phyloP scores from a whole-genome alignment of 2,113 vertebrate species.

The Hemibagrus wyckioides region DNA sequence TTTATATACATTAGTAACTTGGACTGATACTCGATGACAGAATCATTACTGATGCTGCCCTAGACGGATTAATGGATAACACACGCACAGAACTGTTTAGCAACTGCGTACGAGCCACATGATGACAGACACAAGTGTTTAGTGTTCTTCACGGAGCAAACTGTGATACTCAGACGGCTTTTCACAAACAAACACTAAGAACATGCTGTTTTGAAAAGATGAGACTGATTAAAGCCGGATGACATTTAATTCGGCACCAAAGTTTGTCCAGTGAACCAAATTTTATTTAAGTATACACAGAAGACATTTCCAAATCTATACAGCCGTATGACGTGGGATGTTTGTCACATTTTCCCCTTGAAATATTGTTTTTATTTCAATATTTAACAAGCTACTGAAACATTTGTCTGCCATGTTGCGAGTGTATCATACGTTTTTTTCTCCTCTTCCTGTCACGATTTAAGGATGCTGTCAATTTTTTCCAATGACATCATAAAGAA shows the following conservation, averaged over 20 bases:
- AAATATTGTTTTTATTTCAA: constrained; percentile 41
- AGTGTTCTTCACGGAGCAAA: neutral
- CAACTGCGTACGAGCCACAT: neutral
- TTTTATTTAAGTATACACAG: neutral
- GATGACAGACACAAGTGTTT: constrained; percentile 5
- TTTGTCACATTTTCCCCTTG: neutral
- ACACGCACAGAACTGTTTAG: neutral
- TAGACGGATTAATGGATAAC: neutral
- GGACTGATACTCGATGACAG: neutral
- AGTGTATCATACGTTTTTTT: constrained; percentile 62
- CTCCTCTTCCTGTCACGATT: constrained; percentile 55
- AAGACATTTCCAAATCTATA: neutral
- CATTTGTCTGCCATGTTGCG: constrained; percentile 62
- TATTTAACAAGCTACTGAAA: constrained; percentile 65
- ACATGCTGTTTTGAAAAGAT: constrained; percentile 7
- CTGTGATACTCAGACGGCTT: neutral
- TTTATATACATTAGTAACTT: too few relatives aligned
- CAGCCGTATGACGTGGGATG: neutral
- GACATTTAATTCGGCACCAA: neutral
- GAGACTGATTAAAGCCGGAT: neutral
- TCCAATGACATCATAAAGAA: constrained; percentile 71
- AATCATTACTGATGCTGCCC: neutral
- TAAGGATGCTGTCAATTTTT: constrained; percentile 71
- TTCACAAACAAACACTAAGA: neutral
- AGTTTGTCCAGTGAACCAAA: neutral